These are phyloP conservation scores for Monodelphis domestica DNA, from an alignment of 2,797 vertebrate species.

Conservation along the genomic window DNA sequence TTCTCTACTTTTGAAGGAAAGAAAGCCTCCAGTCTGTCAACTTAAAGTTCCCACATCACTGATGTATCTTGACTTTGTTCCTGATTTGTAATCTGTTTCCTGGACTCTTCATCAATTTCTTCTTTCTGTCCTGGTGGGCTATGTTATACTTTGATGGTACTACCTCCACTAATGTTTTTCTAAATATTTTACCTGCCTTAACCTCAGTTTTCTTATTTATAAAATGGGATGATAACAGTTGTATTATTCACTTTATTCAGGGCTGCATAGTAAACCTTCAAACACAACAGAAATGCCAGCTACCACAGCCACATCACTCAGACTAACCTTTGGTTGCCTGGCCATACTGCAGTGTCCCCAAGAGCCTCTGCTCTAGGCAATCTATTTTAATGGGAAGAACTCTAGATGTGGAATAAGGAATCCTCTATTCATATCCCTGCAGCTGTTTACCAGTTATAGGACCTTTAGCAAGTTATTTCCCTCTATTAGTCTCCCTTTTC, in stretches of 20 bases:
- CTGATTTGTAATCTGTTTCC: not conserved
- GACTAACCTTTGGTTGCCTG: not conserved
- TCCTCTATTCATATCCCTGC: not conserved
- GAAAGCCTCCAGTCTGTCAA: not conserved
- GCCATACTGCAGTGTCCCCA: not conserved
- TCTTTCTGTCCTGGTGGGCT: not conserved
- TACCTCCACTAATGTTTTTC: not conserved
- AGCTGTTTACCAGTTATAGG: not conserved
- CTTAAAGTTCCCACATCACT: not conserved
- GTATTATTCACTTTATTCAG: not conserved
- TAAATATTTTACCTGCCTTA: not conserved
- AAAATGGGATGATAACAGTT: not conserved
- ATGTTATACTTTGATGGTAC: not conserved
- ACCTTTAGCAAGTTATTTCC: not conserved
- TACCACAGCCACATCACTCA: not conserved
- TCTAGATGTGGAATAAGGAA: not conserved
- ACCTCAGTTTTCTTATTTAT: not conserved
- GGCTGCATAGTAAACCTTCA: not conserved
- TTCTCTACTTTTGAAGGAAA: not conserved
- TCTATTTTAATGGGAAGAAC: not conserved
- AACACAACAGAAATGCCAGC: not conserved
- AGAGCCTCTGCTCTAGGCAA: not conserved
- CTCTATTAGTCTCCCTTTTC: not conserved
- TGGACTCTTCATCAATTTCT: not conserved
- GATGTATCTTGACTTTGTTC: not conserved